Conservation (phyloP, 23 tunicate species). For the Oikopleura albicans region DNA sequence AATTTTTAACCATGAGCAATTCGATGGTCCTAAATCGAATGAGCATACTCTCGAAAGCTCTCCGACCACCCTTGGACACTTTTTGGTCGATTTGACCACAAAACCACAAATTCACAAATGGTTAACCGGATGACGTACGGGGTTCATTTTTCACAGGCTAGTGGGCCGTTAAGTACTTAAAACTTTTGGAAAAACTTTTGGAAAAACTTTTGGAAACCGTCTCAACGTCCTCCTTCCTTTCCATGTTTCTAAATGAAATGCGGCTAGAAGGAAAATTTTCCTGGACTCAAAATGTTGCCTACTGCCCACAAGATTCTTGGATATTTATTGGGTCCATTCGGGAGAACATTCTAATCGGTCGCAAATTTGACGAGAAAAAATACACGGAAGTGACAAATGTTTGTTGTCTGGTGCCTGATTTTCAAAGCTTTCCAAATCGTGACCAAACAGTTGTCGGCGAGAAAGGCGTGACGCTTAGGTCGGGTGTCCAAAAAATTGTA, state of each 20-base stretch:
- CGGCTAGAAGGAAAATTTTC: neutral
- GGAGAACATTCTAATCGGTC: conserved; percentile 23
- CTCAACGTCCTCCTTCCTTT: neutral
- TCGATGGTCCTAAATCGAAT: too few relatives aligned
- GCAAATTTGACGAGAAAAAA: conserved; percentile 16
- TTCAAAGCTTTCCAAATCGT: conserved; percentile 27
- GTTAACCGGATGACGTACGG: too few relatives aligned
- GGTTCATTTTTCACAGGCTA: too few relatives aligned
- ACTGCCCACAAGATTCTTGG: conserved; percentile 23
- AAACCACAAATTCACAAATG: too few relatives aligned
- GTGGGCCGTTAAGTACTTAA: too few relatives aligned
- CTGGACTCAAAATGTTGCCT: neutral
- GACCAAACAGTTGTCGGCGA: conserved; percentile 67
- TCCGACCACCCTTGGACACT: too few relatives aligned
- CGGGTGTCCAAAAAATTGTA: neutral
- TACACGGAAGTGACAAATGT: conserved; percentile 20
- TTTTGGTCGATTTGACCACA: too few relatives aligned
- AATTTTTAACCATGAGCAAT: too few relatives aligned
- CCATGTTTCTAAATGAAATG: neutral
- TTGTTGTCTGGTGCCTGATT: conserved; percentile 25
- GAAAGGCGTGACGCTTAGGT: conserved; percentile 54
- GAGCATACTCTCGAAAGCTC: too few relatives aligned
- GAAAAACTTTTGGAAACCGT: too few relatives aligned
- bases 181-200: too few relatives aligned
- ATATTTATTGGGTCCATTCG: conserved; percentile 24